Evolutionary conservation across 1,140 invertebrate genomes (phyloP).

Genomic region (Berghia stephanieae): DNA sequence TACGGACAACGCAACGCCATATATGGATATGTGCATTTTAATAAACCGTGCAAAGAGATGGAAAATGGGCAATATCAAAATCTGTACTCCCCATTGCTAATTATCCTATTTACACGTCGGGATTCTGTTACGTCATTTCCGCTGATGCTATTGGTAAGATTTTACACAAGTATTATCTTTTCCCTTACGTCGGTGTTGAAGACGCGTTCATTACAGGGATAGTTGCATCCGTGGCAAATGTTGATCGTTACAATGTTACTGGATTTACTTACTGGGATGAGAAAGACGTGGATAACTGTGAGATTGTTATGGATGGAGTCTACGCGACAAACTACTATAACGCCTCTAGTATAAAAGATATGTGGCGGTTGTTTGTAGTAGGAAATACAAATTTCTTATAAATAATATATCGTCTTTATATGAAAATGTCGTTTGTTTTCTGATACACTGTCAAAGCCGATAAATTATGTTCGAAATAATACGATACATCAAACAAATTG

Average conservation of each 20-base stretch:
- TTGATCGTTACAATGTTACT: constrained; percentile 31
- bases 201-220: constrained; percentile 69
- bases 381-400: neutral
- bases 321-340: too few relatives aligned
- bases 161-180: constrained; percentile 44
- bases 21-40: constrained; percentile 38
- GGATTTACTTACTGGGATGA: constrained; percentile 33
- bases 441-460: neutral
- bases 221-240: constrained; percentile 47
- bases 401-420: neutral
- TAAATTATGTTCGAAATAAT: too few relatives aligned
- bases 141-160: constrained; percentile 41
- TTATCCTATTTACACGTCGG: constrained; percentile 55
- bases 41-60: constrained; percentile 39
- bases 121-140: constrained; percentile 57
- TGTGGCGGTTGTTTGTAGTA: too few relatives aligned
- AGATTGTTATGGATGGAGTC: constrained; percentile 23
- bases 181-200: constrained; percentile 61
- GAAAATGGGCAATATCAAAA: constrained; percentile 48
- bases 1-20: constrained; percentile 27
- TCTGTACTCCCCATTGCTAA: constrained; percentile 43
- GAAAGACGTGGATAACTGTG: constrained; percentile 16
- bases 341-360: too few relatives aligned
- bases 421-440: neutral
- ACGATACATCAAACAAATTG: neutral